These are phyloP conservation scores for Catostylus mosaicus DNA, from an alignment of 30 jellyfish, hydroid and myxozoan genomes.

Conservation along the genomic window DNA sequence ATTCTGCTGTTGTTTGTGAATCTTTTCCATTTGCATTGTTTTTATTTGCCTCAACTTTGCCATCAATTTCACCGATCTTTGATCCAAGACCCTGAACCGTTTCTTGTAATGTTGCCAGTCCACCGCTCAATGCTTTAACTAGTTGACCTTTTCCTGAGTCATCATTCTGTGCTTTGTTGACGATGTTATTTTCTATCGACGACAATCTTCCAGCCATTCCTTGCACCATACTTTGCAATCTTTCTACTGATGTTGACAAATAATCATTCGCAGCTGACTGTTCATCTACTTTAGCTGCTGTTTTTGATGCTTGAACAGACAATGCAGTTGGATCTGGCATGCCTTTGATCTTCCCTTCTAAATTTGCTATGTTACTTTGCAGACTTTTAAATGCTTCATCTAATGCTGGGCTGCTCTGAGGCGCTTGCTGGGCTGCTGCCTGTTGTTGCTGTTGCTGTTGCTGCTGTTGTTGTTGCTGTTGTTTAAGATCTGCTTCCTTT, in stretches of 20 bases:
- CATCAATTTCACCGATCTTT: slow-evolving; percentile 49
- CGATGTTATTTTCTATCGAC: slow-evolving; percentile 40
- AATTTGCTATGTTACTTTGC: slow-evolving; percentile 62
- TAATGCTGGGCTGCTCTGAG: slow-evolving; percentile 35
- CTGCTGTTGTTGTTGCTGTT: slow-evolving; percentile 18
- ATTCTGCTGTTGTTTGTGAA: slow-evolving; percentile 41
- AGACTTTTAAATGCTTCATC: slow-evolving; percentile 56
- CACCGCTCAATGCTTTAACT: slow-evolving; percentile 48
- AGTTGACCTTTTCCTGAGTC: slow-evolving; percentile 34
- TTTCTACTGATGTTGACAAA: slow-evolving; percentile 63
- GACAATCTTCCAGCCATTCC: slow-evolving; percentile 62
- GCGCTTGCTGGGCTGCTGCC: slow-evolving; percentile 19
- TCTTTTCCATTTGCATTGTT: slow-evolving; percentile 42
- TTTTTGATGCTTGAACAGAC: slow-evolving; percentile 45
- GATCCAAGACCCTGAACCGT: slow-evolving; percentile 55
- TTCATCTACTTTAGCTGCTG: slow-evolving; percentile 55
- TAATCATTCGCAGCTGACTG: slow-evolving; percentile 58
- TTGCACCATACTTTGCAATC: slow-evolving; percentile 68
- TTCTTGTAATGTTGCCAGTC: slow-evolving; percentile 54
- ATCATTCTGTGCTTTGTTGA: slow-evolving; percentile 51
- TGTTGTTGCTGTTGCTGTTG: slow-evolving; percentile 34
- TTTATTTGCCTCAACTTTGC: slow-evolving; percentile 44
- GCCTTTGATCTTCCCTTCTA: slow-evolving; percentile 63
- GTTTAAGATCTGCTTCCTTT: background rate
- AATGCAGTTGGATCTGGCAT: slow-evolving; percentile 76